Base-by-base conservation (phyloP, 2,888 invertebrate genomes). In the Amiota minor region DNA sequence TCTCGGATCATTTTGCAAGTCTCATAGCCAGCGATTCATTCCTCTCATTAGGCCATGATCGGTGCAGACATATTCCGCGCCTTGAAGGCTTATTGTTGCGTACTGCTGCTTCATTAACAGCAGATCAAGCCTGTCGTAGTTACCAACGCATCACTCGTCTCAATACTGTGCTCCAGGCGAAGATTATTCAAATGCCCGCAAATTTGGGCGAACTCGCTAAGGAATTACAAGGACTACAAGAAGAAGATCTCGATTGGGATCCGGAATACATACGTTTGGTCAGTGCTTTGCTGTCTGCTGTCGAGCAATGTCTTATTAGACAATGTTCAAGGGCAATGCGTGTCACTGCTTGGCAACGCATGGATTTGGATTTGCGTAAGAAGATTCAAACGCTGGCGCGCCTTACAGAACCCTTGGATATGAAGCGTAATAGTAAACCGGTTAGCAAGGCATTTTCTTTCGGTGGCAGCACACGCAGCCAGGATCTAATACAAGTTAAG, bases 61-160 rank as follows among this genome's bases (percentile, higher is more conserved):
- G 94, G 76, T 93, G 93, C 10, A 93, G 94, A 91, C 94, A 94
- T 84, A 93, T 95, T 72, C 92, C 93, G 49, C 91, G 94, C 0
- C 90, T 98, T 12, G 96, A 96, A 86, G 95, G 96, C 74, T 94
- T 95, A 79, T 92, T 98, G 76, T 90, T 95, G 20, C 92, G 93
- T 12, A 95, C 97, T 0, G 94, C 97, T 1, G 95, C 95, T 76
- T 92, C 94, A 74, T 91, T 97, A 53, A 93, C 95, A 0, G 93
- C 96, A 0, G 96, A 97, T 76, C 95, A 95, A 86, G 94, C 96
- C 0, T 97, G 97, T 87, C 92, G 93, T 73, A 94, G 96, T 75
- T 96, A 96, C 77, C 90, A 90, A 76, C 86, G 90, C 14, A 80
- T 90, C 87, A 80, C 89, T 81, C 84, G 90, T 0, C 77, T 90